phyloP scores from a whole-genome alignment of 1,140 invertebrate genomes.

The Pachyrhynchus sulphureomaculatus region DNA sequence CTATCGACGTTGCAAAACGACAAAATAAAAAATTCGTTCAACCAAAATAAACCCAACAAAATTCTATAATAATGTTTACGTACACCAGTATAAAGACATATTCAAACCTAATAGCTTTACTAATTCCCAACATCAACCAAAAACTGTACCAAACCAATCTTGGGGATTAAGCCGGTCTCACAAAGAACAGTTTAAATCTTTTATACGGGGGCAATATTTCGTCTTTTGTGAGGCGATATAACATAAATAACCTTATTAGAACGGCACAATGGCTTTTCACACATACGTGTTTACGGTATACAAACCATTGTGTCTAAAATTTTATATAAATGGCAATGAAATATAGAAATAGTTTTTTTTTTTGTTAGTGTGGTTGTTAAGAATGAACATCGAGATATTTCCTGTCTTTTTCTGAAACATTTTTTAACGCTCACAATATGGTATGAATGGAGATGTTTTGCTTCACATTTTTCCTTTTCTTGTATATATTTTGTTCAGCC shows the following conservation, averaged over 20 bases:
- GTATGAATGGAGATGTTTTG: not conserved
- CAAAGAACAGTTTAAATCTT: conserved; percentile 29
- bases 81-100: conserved; percentile 21
- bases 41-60: conserved; percentile 11
- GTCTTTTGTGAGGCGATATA: conserved; percentile 30
- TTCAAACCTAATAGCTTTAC: conserved; percentile 19
- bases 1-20: not conserved
- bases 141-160: conserved; percentile 9
- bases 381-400: too few species aligned
- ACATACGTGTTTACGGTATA: conserved; percentile 31
- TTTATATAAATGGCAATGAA: conserved; percentile 13
- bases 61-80: conserved; percentile 19
- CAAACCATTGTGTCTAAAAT: conserved; percentile 11
- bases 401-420: too few species aligned
- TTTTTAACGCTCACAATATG: too few species aligned
- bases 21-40: conserved; percentile 2
- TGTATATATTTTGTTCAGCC: too few species aligned
- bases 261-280: conserved; percentile 29
- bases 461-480: too few species aligned
- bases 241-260: conserved; percentile 35
- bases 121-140: conserved; percentile 18
- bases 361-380: conserved; percentile 4
- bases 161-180: conserved; percentile 13
- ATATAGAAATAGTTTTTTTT: not conserved
- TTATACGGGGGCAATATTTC: conserved; percentile 26